Conservation (phyloP, 2,888 invertebrate species). For the Drosophila cracens region DNA sequence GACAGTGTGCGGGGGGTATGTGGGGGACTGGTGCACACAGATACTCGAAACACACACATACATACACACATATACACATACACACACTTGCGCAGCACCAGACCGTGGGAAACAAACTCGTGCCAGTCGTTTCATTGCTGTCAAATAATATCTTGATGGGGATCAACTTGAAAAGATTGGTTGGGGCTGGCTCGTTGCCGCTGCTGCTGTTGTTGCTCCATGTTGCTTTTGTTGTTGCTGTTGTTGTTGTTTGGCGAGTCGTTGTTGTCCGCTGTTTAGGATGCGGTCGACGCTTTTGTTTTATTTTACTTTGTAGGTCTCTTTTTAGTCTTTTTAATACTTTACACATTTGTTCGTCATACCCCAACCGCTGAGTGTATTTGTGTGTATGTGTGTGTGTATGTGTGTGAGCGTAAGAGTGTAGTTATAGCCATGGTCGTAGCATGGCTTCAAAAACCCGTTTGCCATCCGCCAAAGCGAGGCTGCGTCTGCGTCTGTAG, state of each 20-base stretch:
- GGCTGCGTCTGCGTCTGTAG: constrained; percentile 57
- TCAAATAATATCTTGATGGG: constrained; percentile 84
- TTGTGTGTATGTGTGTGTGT: constrained; percentile 19
- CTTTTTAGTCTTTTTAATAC: constrained; percentile 74
- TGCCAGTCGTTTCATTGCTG: constrained; percentile 85
- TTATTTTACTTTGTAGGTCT: constrained; percentile 50
- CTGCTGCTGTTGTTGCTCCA: constrained; percentile 35
- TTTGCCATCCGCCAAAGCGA: constrained; percentile 81
- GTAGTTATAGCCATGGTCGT: constrained; percentile 56
- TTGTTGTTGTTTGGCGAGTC: constrained; percentile 57
- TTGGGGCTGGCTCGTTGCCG: constrained; percentile 72
- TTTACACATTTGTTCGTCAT: constrained; percentile 81
- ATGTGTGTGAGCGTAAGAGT: constrained; percentile 20
- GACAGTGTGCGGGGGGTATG: constrained; percentile 15
- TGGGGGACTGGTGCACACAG: constrained; percentile 33
- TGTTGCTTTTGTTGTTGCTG: constrained; percentile 33
- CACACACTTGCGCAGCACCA: constrained; percentile 75
- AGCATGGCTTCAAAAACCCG: constrained; percentile 61
- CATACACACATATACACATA: constrained; percentile 40
- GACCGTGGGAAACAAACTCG: constrained; percentile 85
- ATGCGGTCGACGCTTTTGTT: constrained; percentile 79
- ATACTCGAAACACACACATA: constrained; percentile 39
- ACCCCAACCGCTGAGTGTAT: constrained; percentile 59
- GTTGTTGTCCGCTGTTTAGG: constrained; percentile 75
- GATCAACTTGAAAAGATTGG: constrained; percentile 82